A percentile compares a stretch with the other conserved stretches of the same genome.
Evolutionary conservation across 1,140 invertebrate species (phyloP).

Genomic region (Drosophila ananassae): DNA sequence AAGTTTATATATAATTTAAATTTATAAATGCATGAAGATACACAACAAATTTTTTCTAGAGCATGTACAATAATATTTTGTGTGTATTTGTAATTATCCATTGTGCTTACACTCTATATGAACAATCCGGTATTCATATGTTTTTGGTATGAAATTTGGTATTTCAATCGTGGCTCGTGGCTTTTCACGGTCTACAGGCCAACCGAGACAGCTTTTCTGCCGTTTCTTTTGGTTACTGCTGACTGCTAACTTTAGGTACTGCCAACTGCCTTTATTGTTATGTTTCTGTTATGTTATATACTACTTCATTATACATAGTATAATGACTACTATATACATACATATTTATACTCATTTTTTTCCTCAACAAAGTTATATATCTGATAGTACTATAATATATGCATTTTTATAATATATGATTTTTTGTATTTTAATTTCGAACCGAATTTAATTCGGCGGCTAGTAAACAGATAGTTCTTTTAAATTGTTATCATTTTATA

Average conservation of each 20-base stretch:
- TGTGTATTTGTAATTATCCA: constrained; percentile 21
- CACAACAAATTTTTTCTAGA: background rate
- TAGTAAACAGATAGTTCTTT: too few relatives aligned
- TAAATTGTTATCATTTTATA: too few relatives aligned
- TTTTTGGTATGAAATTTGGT: constrained; percentile 81
- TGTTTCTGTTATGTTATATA: constrained; percentile 38
- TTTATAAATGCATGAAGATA: too few relatives aligned
- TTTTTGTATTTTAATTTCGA: too few relatives aligned
- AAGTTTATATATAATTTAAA: too few relatives aligned
- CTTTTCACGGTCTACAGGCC: constrained; percentile 81
- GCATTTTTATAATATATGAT: too few relatives aligned
- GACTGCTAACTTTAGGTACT: constrained; percentile 56
- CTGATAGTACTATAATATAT: background rate
- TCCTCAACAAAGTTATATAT: background rate
- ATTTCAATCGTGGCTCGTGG: constrained; percentile 83
- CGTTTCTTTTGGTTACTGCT: constrained; percentile 72
- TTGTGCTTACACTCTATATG: constrained; percentile 57
- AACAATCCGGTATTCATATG: constrained; percentile 76
- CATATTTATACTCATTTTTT: constrained; percentile 6
- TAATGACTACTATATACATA: constrained; percentile 21
- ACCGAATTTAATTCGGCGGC: too few relatives aligned
- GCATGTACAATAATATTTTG: background rate
- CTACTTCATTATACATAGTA: constrained; percentile 25
- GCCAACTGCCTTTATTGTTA: constrained; percentile 34
- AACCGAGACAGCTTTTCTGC: constrained; percentile 78